Evolutionary conservation across 2,797 vertebrate genomes (phyloP).

Genomic region (Ambastaia sidthimunki): DNA sequence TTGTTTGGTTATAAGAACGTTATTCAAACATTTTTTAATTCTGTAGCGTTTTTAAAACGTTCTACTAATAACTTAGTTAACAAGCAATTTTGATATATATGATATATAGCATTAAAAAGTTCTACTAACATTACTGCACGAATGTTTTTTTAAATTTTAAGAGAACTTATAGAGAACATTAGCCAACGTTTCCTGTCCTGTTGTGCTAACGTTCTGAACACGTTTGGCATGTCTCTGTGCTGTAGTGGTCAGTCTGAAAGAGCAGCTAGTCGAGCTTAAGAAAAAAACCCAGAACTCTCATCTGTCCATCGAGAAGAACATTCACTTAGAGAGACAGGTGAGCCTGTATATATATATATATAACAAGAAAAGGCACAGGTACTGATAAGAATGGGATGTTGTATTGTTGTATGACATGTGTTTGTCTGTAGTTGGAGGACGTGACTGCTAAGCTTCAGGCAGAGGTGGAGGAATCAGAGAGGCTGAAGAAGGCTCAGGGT

Average conservation of each 20-base stretch:
- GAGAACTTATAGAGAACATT: no score
- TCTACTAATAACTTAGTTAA: no score
- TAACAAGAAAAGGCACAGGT: background rate
- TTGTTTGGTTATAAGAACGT: no score
- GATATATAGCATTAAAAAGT: no score
- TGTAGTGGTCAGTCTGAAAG: conserved; percentile 91
- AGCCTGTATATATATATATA: no score
- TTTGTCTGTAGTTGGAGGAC: conserved; percentile 85
- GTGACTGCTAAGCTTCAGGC: conserved; percentile 81
- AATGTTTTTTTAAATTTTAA: no score
- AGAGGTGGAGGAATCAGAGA: conserved; percentile 85
- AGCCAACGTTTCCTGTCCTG: background rate
- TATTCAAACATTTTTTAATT: no score
- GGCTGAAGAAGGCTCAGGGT: conserved; percentile 88
- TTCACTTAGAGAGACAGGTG: conserved; percentile 93
- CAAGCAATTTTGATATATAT: no score
- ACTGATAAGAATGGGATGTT: background rate
- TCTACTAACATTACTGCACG: no score
- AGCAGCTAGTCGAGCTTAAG: conserved; percentile 94
- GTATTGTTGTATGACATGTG: background rate
- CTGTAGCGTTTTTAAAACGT: no score
- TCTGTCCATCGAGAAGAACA: conserved; percentile 91
- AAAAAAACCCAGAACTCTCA: conserved; percentile 92
- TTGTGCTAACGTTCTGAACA: conserved; percentile 12
- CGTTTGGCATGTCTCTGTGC: conserved; percentile 31